Base-by-base conservation (phyloP, 2,888 invertebrate genomes). In the Mechanitis messenoides region DNA sequence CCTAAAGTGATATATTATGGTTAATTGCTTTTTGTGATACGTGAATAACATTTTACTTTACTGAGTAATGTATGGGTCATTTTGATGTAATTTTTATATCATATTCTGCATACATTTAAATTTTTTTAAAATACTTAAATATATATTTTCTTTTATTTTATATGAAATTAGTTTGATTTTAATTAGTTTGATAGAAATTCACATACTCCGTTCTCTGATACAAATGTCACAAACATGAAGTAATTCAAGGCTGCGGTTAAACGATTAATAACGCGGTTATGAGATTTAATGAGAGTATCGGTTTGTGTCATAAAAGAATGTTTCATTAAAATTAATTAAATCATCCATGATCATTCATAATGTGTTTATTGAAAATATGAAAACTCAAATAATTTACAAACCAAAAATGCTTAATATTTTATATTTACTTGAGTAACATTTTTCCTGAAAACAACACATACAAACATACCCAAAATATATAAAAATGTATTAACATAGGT, bases 211-310 rank as follows among this genome's bases (percentile, higher is more conserved):
- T 57, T 69, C 55, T n/a, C n/a, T 20, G 3, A 2, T 28, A 47
- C n/a, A 20, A 45, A 55, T 50, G 55, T 64, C 62, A 67, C 56
- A 62, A 64, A 63, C 62, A 64, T 69, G 61, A 69, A 70, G 70
- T 70, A 70, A 69, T 69, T 67, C 70, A 66, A 63, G 67, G 65
- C 66, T 71, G 71, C 64, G 71, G 71, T 71, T 56, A 67, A 64
- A 65, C 68, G 68, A 72, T 73, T 73, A 73, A 72, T 70, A 71
- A 65, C 68, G 60, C 62, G 66, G 64, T 67, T 65, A 58, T 56
- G 53, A 65, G 63, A 67, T 69, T 72, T 71, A 73, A 72, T 72
- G 69, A 73, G 67, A 63, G 68, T 64, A 68, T 68, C 70, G 70
- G 66, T 63, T 64, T 64, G 59, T 66, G 55, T 47, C 46, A 45